Evolutionary conservation across 2,888 invertebrate genomes (phyloP).

Genomic region (Magallana nippona): DNA sequence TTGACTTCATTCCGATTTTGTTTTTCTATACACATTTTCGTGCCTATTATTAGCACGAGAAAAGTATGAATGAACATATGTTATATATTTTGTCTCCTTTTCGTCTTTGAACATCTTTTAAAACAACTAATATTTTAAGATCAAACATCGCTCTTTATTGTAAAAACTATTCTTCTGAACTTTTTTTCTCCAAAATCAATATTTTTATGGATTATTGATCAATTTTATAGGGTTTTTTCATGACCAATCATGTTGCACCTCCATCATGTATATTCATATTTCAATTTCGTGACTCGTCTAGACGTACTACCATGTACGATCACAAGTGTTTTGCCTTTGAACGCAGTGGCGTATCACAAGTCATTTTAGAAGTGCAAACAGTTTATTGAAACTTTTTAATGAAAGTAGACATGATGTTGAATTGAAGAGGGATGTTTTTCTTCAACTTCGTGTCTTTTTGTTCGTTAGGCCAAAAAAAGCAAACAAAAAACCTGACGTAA

Average conservation of each 20-base stretch:
- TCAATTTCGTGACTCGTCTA: background rate
- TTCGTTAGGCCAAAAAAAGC: background rate
- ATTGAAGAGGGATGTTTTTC: background rate
- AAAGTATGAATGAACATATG: background rate
- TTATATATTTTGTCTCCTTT: background rate
- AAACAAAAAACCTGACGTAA: no score
- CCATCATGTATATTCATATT: background rate
- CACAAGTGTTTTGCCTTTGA: background rate
- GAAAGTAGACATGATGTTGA: background rate
- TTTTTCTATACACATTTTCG: slow-evolving; percentile 10
- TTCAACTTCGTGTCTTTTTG: slow-evolving; percentile 1
- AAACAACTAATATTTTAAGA: no score
- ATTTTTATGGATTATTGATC: no score
- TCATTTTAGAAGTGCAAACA: background rate
- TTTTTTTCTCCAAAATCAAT: no score
- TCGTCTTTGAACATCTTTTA: no score
- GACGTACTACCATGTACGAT: background rate
- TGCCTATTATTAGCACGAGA: background rate
- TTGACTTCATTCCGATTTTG: slow-evolving; percentile 21
- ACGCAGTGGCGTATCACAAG: background rate
- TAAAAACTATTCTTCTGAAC: no score
- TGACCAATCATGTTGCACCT: no score
- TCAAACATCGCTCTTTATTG: no score
- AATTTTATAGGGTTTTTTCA: no score
- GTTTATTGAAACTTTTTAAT: background rate